Base-by-base conservation (phyloP, 2,888 invertebrate species). In the Neoitamus cyanurus region DNA sequence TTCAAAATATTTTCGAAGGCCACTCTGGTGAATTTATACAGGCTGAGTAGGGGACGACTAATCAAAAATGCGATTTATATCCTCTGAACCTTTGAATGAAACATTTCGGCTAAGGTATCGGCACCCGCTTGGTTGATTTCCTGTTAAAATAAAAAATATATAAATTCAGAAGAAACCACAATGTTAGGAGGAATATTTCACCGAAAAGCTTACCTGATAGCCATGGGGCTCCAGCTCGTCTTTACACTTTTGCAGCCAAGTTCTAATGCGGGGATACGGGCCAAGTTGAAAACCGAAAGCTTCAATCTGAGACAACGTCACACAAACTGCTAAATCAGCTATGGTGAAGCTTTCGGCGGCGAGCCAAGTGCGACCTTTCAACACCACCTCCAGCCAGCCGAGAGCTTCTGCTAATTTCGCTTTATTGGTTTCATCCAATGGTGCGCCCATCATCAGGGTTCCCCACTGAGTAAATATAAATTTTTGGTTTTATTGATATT, bases 161-260 rank as follows among this genome's bases (percentile, higher is more conserved):
- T 42, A 28, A 13, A 28, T 68, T 68, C 31, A 9, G 9, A 25
- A 1, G 7, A 6, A 28, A 25, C 25, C 13, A 3, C 9, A 46
- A 42, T 70, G 58, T 58, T 15, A 25, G 13, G 7, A 13, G 34
- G 15, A 83, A 4, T 5, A 42, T 42, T n/a, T n/a, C n/a, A 42
- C 15, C 42, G n/a, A 75, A 25, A 70, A 9, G 5, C 83, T 85
- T 85, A 89, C 95, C 77, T 94, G 93, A 88, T 95, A 96, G 0
- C 94, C 96, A 87, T 92, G 94, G 1, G 93, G 93, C 70, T 93
- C 93, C 88, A 96, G 90, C 20, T 92, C 92, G 20, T 93, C 93
- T 90, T 94, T 95, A 87, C 94, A 94, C 86, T 93, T 92, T 80
- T 94, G 93, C 86, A 94, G 94, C 96, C 96, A 96, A 20, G 92